Evolutionary conservation across 2,797 vertebrate species (phyloP).

Genomic region (Muraenolepis orangiensis): DNA sequence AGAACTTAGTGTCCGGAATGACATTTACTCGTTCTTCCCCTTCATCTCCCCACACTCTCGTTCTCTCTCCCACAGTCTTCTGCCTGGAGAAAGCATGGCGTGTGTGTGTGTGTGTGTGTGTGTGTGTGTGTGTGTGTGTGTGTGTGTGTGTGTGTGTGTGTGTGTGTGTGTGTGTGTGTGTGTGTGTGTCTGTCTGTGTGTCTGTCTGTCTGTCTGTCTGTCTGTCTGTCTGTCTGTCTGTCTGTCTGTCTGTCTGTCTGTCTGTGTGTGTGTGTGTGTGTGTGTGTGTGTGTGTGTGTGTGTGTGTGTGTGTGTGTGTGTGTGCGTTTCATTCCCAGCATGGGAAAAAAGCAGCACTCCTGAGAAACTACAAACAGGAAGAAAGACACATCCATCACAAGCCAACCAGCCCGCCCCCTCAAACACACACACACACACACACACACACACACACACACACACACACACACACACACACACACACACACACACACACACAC

Average conservation of each 20-base stretch:
- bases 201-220: constrained; percentile 2
- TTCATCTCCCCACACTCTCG: constrained; percentile 23
- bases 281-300: no score
- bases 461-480: constrained; percentile 25
- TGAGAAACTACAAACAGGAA: constrained; percentile 91
- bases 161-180: no score
- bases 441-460: constrained; percentile 42
- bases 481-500: constrained; percentile 32
- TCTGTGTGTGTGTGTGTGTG: no score
- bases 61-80: constrained; percentile 20
- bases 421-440: no score
- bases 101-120: constrained; percentile 14
- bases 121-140: no score
- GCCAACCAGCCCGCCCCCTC: neutral
- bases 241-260: constrained; percentile 9
- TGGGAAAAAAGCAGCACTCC: constrained; percentile 68
- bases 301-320: no score
- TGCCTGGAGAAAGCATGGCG: constrained; percentile 18
- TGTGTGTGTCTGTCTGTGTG: no score
- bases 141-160: no score
- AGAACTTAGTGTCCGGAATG: constrained; percentile 20
- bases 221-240: constrained; percentile 18
- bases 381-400: constrained; percentile 73
- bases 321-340: constrained; percentile 29
- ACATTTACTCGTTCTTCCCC: constrained; percentile 33